These are phyloP conservation scores for Eupithecia exiguata DNA, from an alignment of 2,888 invertebrate genomes.

Conservation along the genomic window DNA sequence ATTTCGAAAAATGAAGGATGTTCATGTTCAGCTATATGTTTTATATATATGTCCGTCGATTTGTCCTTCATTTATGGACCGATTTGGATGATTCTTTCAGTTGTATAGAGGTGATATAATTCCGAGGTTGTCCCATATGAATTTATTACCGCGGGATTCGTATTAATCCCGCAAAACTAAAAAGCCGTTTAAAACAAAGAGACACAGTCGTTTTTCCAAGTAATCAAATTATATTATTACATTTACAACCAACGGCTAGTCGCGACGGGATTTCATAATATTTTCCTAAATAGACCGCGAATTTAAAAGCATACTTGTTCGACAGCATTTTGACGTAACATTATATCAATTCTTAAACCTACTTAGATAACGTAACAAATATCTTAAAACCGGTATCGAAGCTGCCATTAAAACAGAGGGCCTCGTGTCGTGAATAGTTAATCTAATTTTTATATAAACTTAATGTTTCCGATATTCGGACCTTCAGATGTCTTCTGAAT, in stretches of 20 bases:
- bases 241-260: background rate
- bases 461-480: background rate
- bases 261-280: background rate
- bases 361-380: constrained; percentile 1
- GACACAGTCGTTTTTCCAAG: too few species aligned
- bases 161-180: too few species aligned
- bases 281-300: background rate
- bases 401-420: constrained; percentile 4
- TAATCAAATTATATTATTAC: too few species aligned
- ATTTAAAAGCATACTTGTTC: background rate
- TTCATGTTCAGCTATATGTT: too few species aligned
- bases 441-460: constrained; percentile 1
- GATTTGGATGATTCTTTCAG: too few species aligned
- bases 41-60: too few species aligned
- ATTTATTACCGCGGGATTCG: too few species aligned
- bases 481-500: background rate
- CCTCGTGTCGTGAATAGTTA: constrained; percentile 1
- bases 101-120: too few species aligned
- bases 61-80: too few species aligned
- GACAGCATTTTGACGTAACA: constrained; percentile 2
- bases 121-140: too few species aligned
- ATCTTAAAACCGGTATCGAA: constrained; percentile 9
- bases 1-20: too few species aligned
- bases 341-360: constrained; percentile 9
- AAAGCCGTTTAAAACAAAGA: too few species aligned